Evolutionary conservation across 2,113 vertebrate species (phyloP).

Genomic region (Balaeniceps rex): DNA sequence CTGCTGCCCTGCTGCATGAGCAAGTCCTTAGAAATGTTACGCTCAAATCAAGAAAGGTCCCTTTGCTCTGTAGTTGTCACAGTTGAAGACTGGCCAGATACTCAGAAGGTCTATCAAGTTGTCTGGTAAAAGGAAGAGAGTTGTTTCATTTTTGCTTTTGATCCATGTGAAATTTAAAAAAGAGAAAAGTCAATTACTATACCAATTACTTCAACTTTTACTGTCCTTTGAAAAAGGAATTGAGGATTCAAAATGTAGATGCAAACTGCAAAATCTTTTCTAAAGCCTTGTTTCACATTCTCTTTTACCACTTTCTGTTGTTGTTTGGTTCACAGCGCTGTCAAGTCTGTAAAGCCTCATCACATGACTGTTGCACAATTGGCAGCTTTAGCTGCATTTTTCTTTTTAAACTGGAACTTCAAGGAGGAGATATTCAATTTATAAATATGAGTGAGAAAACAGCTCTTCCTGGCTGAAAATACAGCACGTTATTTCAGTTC

Average conservation of each 20-base stretch:
- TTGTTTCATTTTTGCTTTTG: background rate
- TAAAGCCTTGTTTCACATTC: background rate
- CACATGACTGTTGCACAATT: background rate
- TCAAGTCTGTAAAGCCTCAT: background rate
- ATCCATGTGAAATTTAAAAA: background rate
- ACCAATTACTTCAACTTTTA: background rate
- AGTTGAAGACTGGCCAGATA: background rate
- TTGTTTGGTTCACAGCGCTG: background rate
- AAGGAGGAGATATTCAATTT: background rate
- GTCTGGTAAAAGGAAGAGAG: background rate
- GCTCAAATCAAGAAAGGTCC: background rate
- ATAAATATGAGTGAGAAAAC: background rate
- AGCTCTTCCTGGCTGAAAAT: background rate
- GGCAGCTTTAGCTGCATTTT: background rate
- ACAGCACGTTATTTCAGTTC: background rate
- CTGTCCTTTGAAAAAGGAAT: background rate
- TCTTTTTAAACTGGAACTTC: background rate
- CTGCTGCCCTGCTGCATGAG: background rate
- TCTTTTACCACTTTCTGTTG: background rate
- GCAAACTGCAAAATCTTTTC: background rate
- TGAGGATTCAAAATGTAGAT: background rate
- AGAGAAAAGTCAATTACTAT: background rate
- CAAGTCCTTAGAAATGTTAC: background rate
- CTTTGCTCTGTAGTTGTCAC: background rate
- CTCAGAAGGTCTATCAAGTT: background rate